Percentiles rank a stretch among this genome's conserved stretches.
These are phyloP conservation scores for Chelmon rostratus DNA, from an alignment of 2,797 vertebrate genomes.

Conservation along the genomic window DNA sequence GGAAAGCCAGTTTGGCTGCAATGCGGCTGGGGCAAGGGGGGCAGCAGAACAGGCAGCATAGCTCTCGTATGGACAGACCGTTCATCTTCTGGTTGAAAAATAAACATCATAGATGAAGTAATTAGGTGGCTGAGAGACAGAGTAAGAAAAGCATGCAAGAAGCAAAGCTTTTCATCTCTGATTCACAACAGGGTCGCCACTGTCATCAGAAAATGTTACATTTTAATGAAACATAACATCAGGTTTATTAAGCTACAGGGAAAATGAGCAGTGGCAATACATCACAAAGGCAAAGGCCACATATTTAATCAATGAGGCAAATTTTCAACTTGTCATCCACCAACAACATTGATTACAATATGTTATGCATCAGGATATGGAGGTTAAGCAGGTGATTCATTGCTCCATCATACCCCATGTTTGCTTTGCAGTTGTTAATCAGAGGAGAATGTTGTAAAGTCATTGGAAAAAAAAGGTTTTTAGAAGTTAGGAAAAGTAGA, in stretches of 20 bases:
- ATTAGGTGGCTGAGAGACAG: slow-evolving; percentile 14
- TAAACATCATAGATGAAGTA: slow-evolving; percentile 34
- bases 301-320: neutral
- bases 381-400: neutral
- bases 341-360: neutral
- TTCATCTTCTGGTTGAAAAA: slow-evolving; percentile 89
- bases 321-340: neutral
- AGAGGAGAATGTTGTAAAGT: neutral
- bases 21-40: slow-evolving; percentile 95
- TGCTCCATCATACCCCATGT: neutral
- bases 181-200: slow-evolving; percentile 1
- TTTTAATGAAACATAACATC: neutral
- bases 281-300: neutral
- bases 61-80: slow-evolving; percentile 94
- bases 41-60: slow-evolving; percentile 98
- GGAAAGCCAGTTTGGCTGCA: slow-evolving; percentile 96
- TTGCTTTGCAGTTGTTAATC: neutral
- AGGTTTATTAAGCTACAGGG: neutral
- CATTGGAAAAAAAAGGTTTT: neutral
- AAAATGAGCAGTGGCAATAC: neutral
- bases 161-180: slow-evolving; percentile 8
- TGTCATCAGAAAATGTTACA: neutral
- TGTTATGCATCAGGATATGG: neutral
- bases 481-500: neutral
- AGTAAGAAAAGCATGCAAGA: neutral